Evolutionary conservation across 2,113 vertebrate species (phyloP), one percentile per base, ranked within the genome.

Genomic region (Forbesichthys papilliferus): DNA sequence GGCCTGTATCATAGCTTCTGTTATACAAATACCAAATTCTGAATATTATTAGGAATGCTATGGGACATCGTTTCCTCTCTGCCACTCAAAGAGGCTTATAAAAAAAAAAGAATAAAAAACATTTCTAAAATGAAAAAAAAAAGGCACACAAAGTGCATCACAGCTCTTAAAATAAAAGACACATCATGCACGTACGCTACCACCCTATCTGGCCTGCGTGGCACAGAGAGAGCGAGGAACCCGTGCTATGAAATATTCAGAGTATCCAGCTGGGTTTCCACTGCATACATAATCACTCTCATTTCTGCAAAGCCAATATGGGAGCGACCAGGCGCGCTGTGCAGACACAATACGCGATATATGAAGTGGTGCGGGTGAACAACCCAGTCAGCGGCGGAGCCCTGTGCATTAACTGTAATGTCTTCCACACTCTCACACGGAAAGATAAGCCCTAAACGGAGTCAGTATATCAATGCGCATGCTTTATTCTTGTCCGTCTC

Each of bases 391-490:
- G 78, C 79, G 78, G 81, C 69, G 77, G 73, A 74, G 78, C 61
- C 81, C 85, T 84, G 85, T 88, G 85, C 86, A 91, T 92, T 92
- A 92, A 91, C 82, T 84, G 84, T 84, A 89, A 90, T 87, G 84
- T 89, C 86, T 90, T 90, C 86, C 88, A 82, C 87, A 88, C 53
- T 6, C 36, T 6, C 53, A 10, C 87, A 88, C 74, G 81, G 71
- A 88, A 57, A 90, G 89, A 92, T 87, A 88, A 84, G 86, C 77
- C 83, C 82, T 87, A 87, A 90, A 90, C 74, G 77, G 80, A 87
- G 86, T 87, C 91, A 90, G 87, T 92, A 90, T 91, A 93, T 92
- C 91, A 93, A 82, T 85, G 87, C 90, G 87, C 91, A 84, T 83
- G 89, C 86, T 92, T 86, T 84, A 90, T 88, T 88, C 87, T 86